Base-by-base conservation (phyloP, 2,888 invertebrate genomes). In the Scaptomyza cyrtandrae region DNA sequence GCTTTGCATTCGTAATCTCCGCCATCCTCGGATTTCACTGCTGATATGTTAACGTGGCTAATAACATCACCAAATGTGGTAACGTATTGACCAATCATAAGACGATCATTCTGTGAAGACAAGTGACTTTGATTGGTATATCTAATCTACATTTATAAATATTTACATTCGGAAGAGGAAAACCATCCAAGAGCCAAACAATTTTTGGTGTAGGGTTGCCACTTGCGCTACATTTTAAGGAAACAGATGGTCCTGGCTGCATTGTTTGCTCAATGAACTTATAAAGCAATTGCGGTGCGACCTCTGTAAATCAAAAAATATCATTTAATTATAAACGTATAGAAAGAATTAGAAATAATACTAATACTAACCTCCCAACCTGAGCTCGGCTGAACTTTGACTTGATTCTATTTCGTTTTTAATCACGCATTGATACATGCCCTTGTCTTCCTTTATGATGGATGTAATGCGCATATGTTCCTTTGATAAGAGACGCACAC, bases 61-160 rank as follows among this genome's bases (percentile, higher is more conserved):
- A 97, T 97, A 50, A 97, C 97, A 91, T 97, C 97, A 84, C 97
- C 97, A 92, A 97, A 97, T 45, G 97, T 94, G 3, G 97, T 97
- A 55, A 97, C 97, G 92, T 97, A 97, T 91, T 97, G 97, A 1
- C 97, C 97, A 59, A 97, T 97, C 90, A 97, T 95, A 89, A 97
- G 96, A 88, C 97, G 93, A 84, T 94, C 93, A 80, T 93, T 93
- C 91, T 93, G 29, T 3, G 7, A 19, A 48, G 11, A n/a, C 24
- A 19, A 14, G 6, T 10, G 10, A 33, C 10, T 3, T 5, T 14
- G 6, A 13, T 41, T 10, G 4, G 4, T 0, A 45, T 10, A 13
- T 11, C 6, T 0, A 31, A 10, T n/a, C 0, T 10, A 31, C 2
- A 16, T 13, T 10, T 13, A 10, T 6, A 7, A 33, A 24, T 29